Base-by-base conservation (phyloP, 2,888 invertebrate species). In the Chironomus tentans region DNA sequence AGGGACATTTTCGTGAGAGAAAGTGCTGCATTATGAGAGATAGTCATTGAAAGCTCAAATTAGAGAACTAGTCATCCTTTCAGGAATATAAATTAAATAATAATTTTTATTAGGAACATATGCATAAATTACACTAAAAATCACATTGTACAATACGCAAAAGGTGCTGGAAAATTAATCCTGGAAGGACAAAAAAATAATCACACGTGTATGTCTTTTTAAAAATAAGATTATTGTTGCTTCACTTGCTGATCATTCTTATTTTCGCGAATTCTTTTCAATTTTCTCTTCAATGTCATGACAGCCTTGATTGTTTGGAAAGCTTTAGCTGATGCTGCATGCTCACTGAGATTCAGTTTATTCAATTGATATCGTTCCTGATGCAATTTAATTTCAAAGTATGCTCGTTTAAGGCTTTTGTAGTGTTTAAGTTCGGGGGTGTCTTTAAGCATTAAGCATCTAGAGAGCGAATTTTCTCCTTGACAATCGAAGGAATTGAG, bases 201-300 rank as follows among this genome's bases (percentile, higher is more conserved):
- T 56, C 56, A 56, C 15, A 38, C 38, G 38, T 38, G 38, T 10
- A 38, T 38, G 38, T 56, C 15, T 56, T 56, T 56, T 15, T 15
- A 15, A 18, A n/a, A n/a, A 7, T 56, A 18, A 38, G 38, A 38
- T 56, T 56, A 18, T 15, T 56, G 15, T 4, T 56, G 56, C n/a
- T 56, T 21, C 22, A 46, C 15, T 15, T 70, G 70, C 47, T 50
- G 48, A 76, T 81, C 81, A 47, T 82, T 82, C 77, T 82, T 80
- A 75, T 81, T 81, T 77, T 83, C 82, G 4, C 84, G 84, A 78
- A 84, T 84, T 2, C 84, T 82, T 78, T 83, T 83, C 50, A 84
- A 79, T 79, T 84, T 84, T 2, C 84, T 81, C 78, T 84, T 84
- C 12, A 84, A 78, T 70, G 83, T 82, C 82, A 84, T 83, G 50